Base-by-base conservation (phyloP, 2,797 vertebrate species). In the Phalanger gymnotis region DNA sequence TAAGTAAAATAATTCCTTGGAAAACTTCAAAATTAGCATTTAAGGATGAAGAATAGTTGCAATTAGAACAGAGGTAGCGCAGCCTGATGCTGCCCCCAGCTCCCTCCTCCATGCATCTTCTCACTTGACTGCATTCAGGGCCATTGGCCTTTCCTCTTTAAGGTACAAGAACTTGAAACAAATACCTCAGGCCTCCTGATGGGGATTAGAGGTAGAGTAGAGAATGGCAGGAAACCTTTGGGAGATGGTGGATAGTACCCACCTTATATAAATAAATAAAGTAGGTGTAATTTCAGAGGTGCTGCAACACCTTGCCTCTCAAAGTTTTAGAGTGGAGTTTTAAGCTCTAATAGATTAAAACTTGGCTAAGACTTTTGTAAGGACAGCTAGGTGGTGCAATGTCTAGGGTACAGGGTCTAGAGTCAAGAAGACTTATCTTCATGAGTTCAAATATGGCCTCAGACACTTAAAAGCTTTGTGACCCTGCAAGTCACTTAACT, bases 1-100 rank as follows among this genome's bases (percentile, higher is more conserved):
- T 97, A 97, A 97, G 96, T 94, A 98, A 98, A 98, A 94, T 92
- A 98, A 98, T 97, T 97, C 96, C 96, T 95, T 0, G 14, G 96
- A 94, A 97, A 98, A 97, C 97, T 96, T 98, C 94, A 96, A 9
- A 96, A 98, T 98, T 98, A 98, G 95, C 98, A 97, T 98, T 97
- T 98, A 95, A 94, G 94, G 95, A 95, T 98, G 96, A 98, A 96
- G 94, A 95, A 98, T 96, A 0, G n/a, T 93, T 95, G 93, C 96
- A 98, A 96, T 98, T 97, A 97, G 55, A 97, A 87, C 56, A n/a
- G 51, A 97, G 92, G 61, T 19, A 7, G 92, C 0, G 0, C 0
- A 0, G 54, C 4, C 95, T 0, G 0, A 30, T 0, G 0, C 12
- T n/a, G 54, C 90, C 96, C 96, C 96, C 13, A 10, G 5, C 94